Evolutionary conservation across 1,140 invertebrate genomes (phyloP), one percentile per base, ranked within the genome.

Genomic region (Hyphantria cunea): DNA sequence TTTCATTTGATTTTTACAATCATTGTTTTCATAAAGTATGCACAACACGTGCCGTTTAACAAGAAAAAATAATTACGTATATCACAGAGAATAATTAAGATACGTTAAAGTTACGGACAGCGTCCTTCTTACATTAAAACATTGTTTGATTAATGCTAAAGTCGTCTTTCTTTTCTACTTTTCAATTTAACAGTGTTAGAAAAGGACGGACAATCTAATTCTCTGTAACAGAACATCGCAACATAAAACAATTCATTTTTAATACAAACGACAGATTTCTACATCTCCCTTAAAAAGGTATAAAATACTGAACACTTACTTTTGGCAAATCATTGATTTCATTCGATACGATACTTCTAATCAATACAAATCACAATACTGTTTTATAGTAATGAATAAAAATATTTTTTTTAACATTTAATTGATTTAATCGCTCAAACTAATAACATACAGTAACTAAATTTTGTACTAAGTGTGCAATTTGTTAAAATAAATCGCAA

Each of bases 41-140:
- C 37, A 39, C n/a, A 34, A 39, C 64, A 61, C 64, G 55, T 70
- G 64, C 50, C 15, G 45, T 54, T 63, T 41, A 70, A 70, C 54
- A 70, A 74, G 66, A 74, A 71, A 59, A 61, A 72, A 76, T 77
- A 75, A 73, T 69, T 78, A 80, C 76, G 80, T 64, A 79, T 88
- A 89, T 89, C 86, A 89, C 86, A 89, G 86, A 79, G 76, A 81
- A 77, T 64, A 76, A 81, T 78, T 64, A 78, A 79, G 59, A 70
- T 78, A 72, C 52, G 67, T 70, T 72, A 17, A 74, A 66, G 39
- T 37, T 48, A 37, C 9, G 42, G 10, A 48, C 44, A 37, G 31
- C 42, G 8, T 39, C 14, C 13, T 15, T 37, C 13, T 7, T 45
- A 14, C 41, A 56, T 34, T 13, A 32, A 47, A 47, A 37, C 32